Percentiles rank a stretch among this genome's conserved stretches.
phyloP scores from a whole-genome alignment of 2,888 invertebrate species.

The Cephonodes hylas region DNA sequence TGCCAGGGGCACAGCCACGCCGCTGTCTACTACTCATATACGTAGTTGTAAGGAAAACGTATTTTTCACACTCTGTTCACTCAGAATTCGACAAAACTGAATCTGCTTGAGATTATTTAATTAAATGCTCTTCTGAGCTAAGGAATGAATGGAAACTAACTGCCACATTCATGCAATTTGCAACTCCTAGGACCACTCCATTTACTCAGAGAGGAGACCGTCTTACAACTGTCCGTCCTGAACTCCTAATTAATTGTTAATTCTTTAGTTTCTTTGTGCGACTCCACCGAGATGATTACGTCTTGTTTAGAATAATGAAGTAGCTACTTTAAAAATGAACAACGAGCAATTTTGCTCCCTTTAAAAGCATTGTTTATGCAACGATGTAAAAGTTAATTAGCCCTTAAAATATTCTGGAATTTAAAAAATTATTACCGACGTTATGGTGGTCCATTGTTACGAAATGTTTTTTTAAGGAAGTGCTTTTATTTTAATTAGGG shows the following conservation, averaged over 20 bases:
- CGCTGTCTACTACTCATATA: too few relatives aligned
- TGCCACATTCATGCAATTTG: constrained; percentile 7
- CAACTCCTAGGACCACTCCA: constrained; percentile 24
- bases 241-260: constrained; percentile 35
- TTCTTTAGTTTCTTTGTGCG: constrained; percentile 23
- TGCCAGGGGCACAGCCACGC: too few relatives aligned
- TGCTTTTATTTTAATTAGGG: background rate
- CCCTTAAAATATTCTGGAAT: background rate
- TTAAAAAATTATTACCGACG: background rate
- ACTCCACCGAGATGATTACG: constrained; percentile 11
- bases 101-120: too few relatives aligned
- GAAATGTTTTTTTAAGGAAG: background rate
- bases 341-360: background rate
- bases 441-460: constrained; percentile 1
- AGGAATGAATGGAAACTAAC: background rate
- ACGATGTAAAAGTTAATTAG: constrained; percentile 3
- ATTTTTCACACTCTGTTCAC: too few relatives aligned
- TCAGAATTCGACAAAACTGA: too few relatives aligned
- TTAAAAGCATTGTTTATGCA: background rate
- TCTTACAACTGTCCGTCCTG: constrained; percentile 25
- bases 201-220: constrained; percentile 28
- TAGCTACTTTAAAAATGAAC: background rate
- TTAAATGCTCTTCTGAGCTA: background rate
- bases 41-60: too few relatives aligned
- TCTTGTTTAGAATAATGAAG: constrained; percentile 7